These are phyloP conservation scores for Platycnemis pennipes DNA, from an alignment of 2,888 invertebrate genomes.

Conservation along the genomic window DNA sequence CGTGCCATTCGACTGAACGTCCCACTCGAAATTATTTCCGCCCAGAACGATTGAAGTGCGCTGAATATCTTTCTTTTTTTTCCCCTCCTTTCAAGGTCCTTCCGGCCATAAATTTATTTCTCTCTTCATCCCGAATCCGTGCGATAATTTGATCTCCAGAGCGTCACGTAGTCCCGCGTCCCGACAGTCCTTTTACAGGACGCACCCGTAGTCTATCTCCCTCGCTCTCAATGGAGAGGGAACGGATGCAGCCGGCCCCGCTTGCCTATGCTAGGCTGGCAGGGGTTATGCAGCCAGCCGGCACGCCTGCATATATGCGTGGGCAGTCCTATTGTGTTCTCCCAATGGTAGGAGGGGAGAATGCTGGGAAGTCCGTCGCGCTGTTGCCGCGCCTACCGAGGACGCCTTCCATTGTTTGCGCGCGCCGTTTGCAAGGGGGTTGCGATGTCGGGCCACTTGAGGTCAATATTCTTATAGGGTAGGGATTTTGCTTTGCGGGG, in stretches of 20 bases:
- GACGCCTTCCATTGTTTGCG: not conserved
- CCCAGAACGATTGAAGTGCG: not conserved
- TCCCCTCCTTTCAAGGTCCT: not conserved
- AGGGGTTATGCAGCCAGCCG: not conserved
- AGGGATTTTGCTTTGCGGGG: not conserved
- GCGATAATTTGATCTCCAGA: conserved; percentile 15
- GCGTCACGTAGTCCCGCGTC: not conserved
- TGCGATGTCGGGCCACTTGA: not conserved
- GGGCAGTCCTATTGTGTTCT: not conserved
- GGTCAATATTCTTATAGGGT: conserved; percentile 22
- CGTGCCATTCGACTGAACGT: not conserved
- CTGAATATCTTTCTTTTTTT: not conserved
- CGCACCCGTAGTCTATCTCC: too few relatives aligned
- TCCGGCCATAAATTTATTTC: conserved; percentile 18
- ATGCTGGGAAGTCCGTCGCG: not conserved
- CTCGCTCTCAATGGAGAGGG: not conserved
- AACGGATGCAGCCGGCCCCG: not conserved
- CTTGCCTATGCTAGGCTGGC: not conserved
- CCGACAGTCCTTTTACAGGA: not conserved
- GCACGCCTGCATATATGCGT: not conserved
- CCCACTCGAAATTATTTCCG: not conserved
- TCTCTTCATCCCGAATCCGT: not conserved
- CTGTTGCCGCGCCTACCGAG: not conserved
- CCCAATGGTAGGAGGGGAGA: not conserved
- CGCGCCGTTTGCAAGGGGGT: not conserved